A percentile compares a stretch with the other conserved stretches of the same genome.
Evolutionary conservation across 2,797 vertebrate species (phyloP).

Genomic region (Botia kubotai): DNA sequence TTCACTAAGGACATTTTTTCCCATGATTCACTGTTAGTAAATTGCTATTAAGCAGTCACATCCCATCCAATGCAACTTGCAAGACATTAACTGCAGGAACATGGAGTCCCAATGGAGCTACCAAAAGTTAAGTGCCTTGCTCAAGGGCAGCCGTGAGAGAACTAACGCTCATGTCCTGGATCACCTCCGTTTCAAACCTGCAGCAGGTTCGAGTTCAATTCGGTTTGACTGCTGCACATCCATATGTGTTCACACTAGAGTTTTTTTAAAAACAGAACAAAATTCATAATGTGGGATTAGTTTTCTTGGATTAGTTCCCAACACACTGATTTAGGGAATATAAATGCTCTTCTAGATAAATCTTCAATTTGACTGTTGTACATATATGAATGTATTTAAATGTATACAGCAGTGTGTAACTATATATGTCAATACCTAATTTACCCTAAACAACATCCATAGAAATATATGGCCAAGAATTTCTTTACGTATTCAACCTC

Average conservation of each 20-base stretch:
- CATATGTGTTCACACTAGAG: background rate
- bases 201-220: conserved; percentile 7
- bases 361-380: conserved; percentile 42
- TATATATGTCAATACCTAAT: conserved; percentile 54
- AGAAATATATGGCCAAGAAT: conserved; percentile 62
- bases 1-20: background rate
- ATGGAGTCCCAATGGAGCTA: background rate
- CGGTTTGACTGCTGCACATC: conserved; percentile 21
- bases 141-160: conserved; percentile 14
- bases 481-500: conserved; percentile 53
- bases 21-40: conserved; percentile 33
- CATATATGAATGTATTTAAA: conserved; percentile 48
- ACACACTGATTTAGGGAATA: conserved; percentile 45
- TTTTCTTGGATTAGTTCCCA: conserved; percentile 47
- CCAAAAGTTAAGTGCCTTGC: conserved; percentile 35
- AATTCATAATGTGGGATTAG: conserved; percentile 1
- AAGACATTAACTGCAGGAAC: conserved; percentile 16
- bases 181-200: conserved; percentile 19
- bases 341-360: conserved; percentile 54
- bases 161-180: conserved; percentile 18
- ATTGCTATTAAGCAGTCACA: conserved; percentile 25
- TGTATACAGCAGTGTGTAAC: conserved; percentile 46
- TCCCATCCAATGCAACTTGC: conserved; percentile 21
- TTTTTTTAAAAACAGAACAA: background rate
- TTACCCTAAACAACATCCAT: conserved; percentile 57